phyloP scores from a whole-genome alignment of 2,797 vertebrate genomes.

The Tragelaphus oryx region DNA sequence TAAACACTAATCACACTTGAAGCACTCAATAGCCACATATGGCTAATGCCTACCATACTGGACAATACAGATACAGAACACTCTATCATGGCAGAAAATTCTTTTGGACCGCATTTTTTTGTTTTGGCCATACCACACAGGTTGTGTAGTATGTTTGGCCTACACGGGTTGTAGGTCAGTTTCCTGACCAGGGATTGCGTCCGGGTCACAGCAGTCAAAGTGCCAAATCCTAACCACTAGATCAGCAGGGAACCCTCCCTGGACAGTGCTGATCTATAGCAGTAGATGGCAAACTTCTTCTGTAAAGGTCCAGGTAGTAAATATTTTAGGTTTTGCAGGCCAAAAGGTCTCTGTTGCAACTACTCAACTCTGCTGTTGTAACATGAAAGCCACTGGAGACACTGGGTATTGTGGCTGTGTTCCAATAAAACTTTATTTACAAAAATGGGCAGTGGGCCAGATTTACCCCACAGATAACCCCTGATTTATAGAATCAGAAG shows the following conservation, averaged over 20 bases:
- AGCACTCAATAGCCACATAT: not conserved
- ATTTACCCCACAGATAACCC: not conserved
- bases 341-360: not conserved
- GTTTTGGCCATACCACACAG: not conserved
- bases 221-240: not conserved
- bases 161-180: not conserved
- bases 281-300: not conserved
- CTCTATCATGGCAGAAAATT: not conserved
- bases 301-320: not conserved
- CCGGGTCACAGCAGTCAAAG: not conserved
- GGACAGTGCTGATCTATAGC: not conserved
- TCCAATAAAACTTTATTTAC: constrained; percentile 50
- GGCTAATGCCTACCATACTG: not conserved
- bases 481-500: not conserved
- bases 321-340: not conserved
- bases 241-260: not conserved
- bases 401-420: not conserved
- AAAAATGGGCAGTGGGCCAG: not conserved
- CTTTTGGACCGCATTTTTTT: not conserved
- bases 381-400: not conserved
- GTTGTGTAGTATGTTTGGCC: not conserved
- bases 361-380: not conserved
- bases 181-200: not conserved
- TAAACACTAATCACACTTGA: not conserved
- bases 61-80: not conserved